A percentile compares a stretch with the other conserved stretches of the same genome.
These are phyloP conservation scores for Ursus arctos DNA, from an alignment of 2,113 vertebrate genomes.

Conservation along the genomic window DNA sequence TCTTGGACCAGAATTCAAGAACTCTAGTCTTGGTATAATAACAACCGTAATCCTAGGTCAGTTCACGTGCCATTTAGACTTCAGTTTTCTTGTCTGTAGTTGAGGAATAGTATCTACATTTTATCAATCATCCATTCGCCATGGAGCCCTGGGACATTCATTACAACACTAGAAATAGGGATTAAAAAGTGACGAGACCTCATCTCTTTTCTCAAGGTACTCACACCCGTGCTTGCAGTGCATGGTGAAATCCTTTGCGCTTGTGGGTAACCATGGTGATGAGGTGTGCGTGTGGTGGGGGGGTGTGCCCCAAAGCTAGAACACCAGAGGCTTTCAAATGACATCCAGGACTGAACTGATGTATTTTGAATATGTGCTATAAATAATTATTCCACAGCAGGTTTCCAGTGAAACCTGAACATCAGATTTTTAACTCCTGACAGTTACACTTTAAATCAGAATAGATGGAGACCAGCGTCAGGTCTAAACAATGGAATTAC, in stretches of 20 bases:
- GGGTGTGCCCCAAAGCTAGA: background rate
- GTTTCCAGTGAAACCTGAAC: background rate
- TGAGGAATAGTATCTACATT: background rate
- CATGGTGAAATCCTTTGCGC: background rate
- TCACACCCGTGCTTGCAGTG: background rate
- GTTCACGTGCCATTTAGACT: background rate
- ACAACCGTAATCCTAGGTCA: background rate
- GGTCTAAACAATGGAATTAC: background rate
- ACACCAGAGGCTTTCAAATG: background rate
- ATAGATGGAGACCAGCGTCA: background rate
- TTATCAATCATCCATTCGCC: background rate
- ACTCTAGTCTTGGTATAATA: background rate
- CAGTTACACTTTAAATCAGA: background rate
- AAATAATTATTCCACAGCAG: constrained; percentile 6
- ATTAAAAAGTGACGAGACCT: background rate
- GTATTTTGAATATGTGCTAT: background rate
- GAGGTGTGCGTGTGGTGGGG: background rate
- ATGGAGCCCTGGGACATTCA: background rate
- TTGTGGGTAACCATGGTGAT: constrained; percentile 12
- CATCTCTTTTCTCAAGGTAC: background rate
- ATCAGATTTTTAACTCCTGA: constrained; percentile 12
- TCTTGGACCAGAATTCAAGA: background rate
- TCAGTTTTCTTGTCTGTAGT: background rate
- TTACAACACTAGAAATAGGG: background rate
- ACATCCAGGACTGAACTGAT: background rate